Evolutionary conservation across 2,888 invertebrate genomes (phyloP), one percentile per base, ranked within the genome.

Genomic region (Pachycephus smyrnensis): DNA sequence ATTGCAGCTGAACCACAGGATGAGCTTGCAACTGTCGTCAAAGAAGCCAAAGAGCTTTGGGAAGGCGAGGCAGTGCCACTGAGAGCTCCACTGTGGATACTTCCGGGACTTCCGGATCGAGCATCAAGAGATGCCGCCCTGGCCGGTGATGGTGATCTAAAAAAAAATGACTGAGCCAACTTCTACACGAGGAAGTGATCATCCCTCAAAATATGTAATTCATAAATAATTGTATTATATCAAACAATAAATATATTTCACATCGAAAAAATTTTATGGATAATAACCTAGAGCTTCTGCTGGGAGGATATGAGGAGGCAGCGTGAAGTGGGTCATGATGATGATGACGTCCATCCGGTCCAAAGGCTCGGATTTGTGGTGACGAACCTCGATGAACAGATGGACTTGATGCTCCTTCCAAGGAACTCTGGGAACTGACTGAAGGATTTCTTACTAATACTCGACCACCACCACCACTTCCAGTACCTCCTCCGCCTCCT

Each of bases 291-390:
- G 91, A 90, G 40, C 86, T 87, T 76, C 87, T 84, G 71, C 86
- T 88, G 0, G 91, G 90, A 1, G 91, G 91, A 80, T 91, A 91
- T 3, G 91, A 91, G 1, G 89, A 89, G 4, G 90, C 89, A 23
- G 89, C 86, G 76, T 89, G 85, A 77, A 91, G 73, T 77, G 88
- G 79, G 82, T 92, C 86, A 23, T 71, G 31, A 84, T 88, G 79
- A 75, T 83, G 86, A 75, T 88, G 86, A 11, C 96, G 94, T 0
- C 96, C 96, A 88, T 97, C 97, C 0, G 96, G 96, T 32, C 96
- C 96, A 86, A 96, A 96, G 0, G 97, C 96, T 82, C 96, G 94
- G 84, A 97, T 97, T 84, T 96, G 96, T 0, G 97, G 97, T 0
- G 97, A 97, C 0, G 96, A 96, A 11, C 96, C 96, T 69, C 96